These are phyloP conservation scores for Hetaerina titia DNA, from an alignment of 2,888 invertebrate species.

Conservation along the genomic window DNA sequence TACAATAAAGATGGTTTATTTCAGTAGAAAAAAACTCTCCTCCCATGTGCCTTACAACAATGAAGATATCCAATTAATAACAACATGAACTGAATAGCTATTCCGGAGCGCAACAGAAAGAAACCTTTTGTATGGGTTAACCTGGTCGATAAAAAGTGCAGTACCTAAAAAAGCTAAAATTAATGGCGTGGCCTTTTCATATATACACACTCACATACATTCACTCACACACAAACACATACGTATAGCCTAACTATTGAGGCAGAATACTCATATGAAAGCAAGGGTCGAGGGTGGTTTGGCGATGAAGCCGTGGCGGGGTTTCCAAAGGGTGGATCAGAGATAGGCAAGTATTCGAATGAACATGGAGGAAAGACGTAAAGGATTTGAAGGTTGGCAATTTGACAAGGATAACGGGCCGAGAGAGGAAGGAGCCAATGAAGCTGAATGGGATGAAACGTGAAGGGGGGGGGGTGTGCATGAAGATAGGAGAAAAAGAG, in stretches of 20 bases:
- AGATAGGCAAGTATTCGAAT: not conserved
- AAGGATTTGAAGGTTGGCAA: constrained; percentile 23
- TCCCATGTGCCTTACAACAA: too few species aligned
- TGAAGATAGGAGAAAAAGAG: not conserved
- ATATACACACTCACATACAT: too few species aligned
- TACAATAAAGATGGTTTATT: too few species aligned
- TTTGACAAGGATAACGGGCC: not conserved
- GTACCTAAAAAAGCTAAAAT: too few species aligned
- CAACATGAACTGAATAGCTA: too few species aligned
- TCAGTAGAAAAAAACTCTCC: too few species aligned
- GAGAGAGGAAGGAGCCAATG: constrained; percentile 5
- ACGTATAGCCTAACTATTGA: not conserved
- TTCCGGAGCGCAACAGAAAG: too few species aligned
- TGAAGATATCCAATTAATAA: too few species aligned
- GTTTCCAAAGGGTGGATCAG: not conserved
- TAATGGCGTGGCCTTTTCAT: too few species aligned
- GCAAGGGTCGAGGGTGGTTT: not conserved
- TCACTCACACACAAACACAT: too few species aligned
- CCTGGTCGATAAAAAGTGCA: too few species aligned
- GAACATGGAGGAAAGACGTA: not conserved
- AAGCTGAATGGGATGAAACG: not conserved
- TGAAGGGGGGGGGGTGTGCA: not conserved
- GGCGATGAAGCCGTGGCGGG: not conserved
- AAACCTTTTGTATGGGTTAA: too few species aligned
- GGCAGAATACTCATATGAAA: not conserved